Evolutionary conservation across 2,113 vertebrate species (phyloP).

Genomic region (Dasyurus viverrinus): DNA sequence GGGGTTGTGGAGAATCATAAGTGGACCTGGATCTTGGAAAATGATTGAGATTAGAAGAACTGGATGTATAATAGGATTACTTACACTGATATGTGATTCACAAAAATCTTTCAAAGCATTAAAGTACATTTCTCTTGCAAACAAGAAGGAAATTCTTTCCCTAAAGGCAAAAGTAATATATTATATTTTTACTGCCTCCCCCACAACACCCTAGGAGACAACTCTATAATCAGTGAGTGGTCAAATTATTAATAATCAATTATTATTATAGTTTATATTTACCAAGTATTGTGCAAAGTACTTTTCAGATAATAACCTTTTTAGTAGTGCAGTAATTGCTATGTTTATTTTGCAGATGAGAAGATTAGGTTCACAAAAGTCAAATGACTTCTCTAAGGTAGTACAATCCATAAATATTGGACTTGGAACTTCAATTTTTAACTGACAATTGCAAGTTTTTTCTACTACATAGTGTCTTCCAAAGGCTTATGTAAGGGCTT

Average conservation of each 20-base stretch:
- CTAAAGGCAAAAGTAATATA: not conserved
- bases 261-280: not conserved
- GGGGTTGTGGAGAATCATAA: not conserved
- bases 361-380: not conserved
- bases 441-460: not conserved
- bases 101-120: not conserved
- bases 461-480: not conserved
- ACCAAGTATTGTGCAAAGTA: not conserved
- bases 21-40: not conserved
- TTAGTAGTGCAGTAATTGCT: not conserved
- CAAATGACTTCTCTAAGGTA: not conserved
- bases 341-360: not conserved
- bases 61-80: not conserved
- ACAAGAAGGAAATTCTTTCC: not conserved
- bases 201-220: not conserved
- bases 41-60: not conserved
- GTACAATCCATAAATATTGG: not conserved
- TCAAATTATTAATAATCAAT: not conserved
- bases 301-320: not conserved
- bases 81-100: not conserved
- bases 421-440: not conserved
- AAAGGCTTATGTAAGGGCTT: not conserved
- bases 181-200: not conserved
- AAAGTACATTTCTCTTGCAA: not conserved
- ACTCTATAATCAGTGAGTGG: not conserved